Evolutionary conservation across 2,797 vertebrate species (phyloP).

Genomic region (Stomatorhinus walkeri): DNA sequence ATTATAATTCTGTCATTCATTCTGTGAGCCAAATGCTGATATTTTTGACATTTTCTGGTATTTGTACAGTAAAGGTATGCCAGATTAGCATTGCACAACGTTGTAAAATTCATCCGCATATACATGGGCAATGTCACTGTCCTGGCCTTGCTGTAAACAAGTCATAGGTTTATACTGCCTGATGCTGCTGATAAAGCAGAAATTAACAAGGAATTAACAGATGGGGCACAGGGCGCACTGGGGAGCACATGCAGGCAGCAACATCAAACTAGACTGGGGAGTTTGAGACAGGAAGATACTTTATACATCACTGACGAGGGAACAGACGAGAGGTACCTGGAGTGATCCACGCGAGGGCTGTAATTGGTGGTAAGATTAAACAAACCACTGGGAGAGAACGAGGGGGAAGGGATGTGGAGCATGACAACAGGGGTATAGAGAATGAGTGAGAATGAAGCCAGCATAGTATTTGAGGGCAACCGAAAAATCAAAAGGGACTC

Average conservation of each 20-base stretch:
- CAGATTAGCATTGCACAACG: not conserved
- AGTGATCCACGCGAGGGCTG: no score
- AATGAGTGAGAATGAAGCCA: not conserved
- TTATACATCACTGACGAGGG: no score
- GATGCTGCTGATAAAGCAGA: not conserved
- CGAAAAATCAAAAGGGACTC: not conserved
- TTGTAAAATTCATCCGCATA: not conserved
- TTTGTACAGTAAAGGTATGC: not conserved
- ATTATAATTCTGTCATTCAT: not conserved
- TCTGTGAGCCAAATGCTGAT: not conserved
- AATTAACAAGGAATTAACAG: not conserved
- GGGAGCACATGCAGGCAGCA: no score
- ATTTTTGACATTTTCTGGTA: not conserved
- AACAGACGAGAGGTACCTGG: no score
- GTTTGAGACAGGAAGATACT: no score
- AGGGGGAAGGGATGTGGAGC: no score
- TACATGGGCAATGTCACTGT: not conserved
- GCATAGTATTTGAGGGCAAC: not conserved
- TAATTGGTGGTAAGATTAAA: no score
- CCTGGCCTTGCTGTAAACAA: not conserved
- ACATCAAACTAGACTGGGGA: no score
- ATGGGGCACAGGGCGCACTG: no score
- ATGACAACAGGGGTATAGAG: not conserved
- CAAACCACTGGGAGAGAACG: no score
- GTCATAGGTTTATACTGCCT: not conserved